phyloP scores from a whole-genome alignment of 2,113 vertebrate genomes.

The Sceloporus undulatus region DNA sequence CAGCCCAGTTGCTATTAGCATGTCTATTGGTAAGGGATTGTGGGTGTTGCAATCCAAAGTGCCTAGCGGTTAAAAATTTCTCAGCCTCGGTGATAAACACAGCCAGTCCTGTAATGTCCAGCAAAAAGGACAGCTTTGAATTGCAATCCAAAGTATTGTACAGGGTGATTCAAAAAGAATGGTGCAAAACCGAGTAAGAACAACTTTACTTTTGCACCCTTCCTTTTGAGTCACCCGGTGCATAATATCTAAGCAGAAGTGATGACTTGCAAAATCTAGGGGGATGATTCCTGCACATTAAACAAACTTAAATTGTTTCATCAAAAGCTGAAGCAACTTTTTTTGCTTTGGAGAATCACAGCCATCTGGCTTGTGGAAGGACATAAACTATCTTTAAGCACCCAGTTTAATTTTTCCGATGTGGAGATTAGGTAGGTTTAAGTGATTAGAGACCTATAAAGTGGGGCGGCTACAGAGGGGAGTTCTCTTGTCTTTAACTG shows the following conservation, averaged over 20 bases:
- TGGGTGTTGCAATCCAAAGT: too few relatives aligned
- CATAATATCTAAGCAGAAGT: neutral
- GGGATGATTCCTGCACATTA: neutral
- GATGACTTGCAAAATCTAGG: neutral
- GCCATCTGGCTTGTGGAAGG: neutral
- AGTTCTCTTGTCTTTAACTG: neutral
- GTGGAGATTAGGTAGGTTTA: constrained; percentile 14
- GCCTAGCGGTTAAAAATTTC: too few relatives aligned
- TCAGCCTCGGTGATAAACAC: too few relatives aligned
- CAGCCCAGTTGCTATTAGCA: too few relatives aligned
- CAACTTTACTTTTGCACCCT: too few relatives aligned
- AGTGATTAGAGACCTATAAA: neutral
- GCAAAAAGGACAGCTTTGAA: neutral
- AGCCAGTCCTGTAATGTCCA: neutral
- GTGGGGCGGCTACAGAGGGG: neutral
- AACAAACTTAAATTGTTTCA: neutral
- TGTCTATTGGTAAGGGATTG: too few relatives aligned
- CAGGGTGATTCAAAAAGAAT: too few relatives aligned
- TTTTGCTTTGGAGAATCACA: neutral
- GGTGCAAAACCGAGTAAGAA: too few relatives aligned
- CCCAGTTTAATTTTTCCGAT: neutral
- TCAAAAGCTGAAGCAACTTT: neutral
- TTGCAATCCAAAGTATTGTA: neutral
- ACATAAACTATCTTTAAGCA: neutral
- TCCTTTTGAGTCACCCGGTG: too few relatives aligned